A percentile compares a stretch with the other conserved stretches of the same genome.
Conservation (phyloP, 2,113 vertebrate genomes). For the Planiliza haematocheilus region DNA sequence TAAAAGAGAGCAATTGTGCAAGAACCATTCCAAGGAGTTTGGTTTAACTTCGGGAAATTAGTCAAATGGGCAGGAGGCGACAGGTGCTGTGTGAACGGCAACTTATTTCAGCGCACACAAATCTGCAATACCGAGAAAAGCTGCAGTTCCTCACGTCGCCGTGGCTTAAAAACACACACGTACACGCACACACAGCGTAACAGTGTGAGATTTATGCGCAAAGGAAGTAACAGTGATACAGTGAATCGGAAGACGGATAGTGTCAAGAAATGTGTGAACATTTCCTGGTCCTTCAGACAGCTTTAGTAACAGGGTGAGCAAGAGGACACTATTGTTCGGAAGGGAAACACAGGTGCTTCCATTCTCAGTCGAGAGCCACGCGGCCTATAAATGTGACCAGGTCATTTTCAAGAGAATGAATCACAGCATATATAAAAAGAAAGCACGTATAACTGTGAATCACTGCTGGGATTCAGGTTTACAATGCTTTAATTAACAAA, state of each 20-base stretch:
- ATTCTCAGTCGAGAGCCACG: not conserved
- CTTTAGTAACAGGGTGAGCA: conserved; percentile 37
- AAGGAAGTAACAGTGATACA: conserved; percentile 60
- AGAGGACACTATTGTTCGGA: conserved; percentile 61
- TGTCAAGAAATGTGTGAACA: conserved; percentile 50
- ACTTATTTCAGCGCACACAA: too few relatives aligned
- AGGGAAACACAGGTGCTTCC: conserved; percentile 76
- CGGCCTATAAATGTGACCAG: not conserved
- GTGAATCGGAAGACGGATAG: conserved; percentile 8
- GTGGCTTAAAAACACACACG: conserved; percentile 12
- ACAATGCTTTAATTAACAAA: too few relatives aligned
- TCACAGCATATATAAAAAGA: not conserved
- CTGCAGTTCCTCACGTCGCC: too few relatives aligned
- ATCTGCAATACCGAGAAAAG: too few relatives aligned
- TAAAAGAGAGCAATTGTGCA: not conserved
- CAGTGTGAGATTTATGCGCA: not conserved
- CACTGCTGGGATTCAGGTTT: not conserved
- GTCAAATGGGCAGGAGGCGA: conserved; percentile 45
- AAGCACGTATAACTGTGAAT: not conserved
- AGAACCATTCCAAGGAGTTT: conserved; percentile 5
- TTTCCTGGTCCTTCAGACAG: not conserved
- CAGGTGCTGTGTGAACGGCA: conserved; percentile 5
- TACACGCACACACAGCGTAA: conserved; percentile 3
- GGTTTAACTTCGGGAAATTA: not conserved
- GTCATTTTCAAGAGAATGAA: not conserved